Evolutionary conservation across 1,140 invertebrate species (phyloP), one percentile per base, ranked within the genome.

Genomic region (Schmidtea mediterranea): DNA sequence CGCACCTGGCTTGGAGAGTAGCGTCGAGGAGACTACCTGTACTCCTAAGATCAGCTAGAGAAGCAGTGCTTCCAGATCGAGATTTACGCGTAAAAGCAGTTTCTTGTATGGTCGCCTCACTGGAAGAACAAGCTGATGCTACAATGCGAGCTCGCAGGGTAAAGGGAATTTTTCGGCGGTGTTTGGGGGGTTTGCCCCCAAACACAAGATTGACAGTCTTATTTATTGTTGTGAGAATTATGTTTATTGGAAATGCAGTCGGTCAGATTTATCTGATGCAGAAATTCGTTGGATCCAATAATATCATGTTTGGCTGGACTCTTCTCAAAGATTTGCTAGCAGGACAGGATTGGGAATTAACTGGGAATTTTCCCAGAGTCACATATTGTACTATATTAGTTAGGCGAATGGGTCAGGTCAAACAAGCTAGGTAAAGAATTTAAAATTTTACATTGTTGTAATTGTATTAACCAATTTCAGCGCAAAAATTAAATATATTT

Each of bases 301-400:
- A 15, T 32, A 18, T 24, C 36, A 18, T 48, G 10, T 48, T 23
- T 48, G 46, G 46, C 5, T 48, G n/a, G 15, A 40, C 5, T 18
- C n/a, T 48, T 19, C 46, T 48, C 12, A 48, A 21, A 18, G 38
- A 48, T 21, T 40, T 48, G 23, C 13, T 48, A n/a, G 24, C 21
- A 12, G 23, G 23, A 13, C 9, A 48, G 15, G 16, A 48, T 21
- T 58, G 56, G 54, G 54, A 55, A 24, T 59, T 56, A 32, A 58
- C 55, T 0, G 54, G 55, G 1, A 52, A 60, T 18, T 63, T 63
- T 49, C 62, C 62, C 1, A 49, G 60, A 21, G 56, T 63, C 26
- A 63, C 62, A 1, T 54, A 62, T 10, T 63, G 62, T 48, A 41
- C 3, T 23, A 19, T 41, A 23, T 6, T 6, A 5, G 40, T 41